Conservation (phyloP, 2,113 vertebrate genomes). For the Pyxicephalus adspersus region DNA sequence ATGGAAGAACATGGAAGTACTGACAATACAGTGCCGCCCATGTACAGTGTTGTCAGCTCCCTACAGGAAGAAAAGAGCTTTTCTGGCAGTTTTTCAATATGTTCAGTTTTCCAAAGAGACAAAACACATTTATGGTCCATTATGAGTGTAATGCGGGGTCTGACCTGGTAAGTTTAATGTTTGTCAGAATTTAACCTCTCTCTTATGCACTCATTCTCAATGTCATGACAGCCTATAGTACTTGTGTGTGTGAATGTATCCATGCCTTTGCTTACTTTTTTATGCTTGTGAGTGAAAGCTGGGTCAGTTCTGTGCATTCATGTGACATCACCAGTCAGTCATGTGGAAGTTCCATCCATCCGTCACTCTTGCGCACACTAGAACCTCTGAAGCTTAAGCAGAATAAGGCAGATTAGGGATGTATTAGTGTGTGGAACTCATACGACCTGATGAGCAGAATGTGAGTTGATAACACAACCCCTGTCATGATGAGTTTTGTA, state of each 20-base stretch:
- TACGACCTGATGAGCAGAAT: not conserved
- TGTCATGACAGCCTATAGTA: too few species aligned
- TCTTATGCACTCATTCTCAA: too few species aligned
- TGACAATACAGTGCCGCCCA: too few species aligned
- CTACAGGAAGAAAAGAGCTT: too few species aligned
- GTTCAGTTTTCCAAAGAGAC: too few species aligned
- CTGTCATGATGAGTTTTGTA: not conserved
- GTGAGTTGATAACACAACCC: not conserved
- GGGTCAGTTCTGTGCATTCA: slow-evolving; percentile 49
- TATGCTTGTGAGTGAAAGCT: slow-evolving; percentile 30
- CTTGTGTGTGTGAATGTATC: not conserved
- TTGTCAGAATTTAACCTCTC: too few species aligned
- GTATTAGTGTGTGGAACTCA: not conserved
- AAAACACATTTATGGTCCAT: too few species aligned
- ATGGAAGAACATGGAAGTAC: too few species aligned
- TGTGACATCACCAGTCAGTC: slow-evolving; percentile 37
- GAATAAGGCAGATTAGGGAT: slow-evolving; percentile 9
- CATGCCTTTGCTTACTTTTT: not conserved
- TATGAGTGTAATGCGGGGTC: too few species aligned
- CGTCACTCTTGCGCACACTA: slow-evolving; percentile 32
- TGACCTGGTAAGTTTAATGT: too few species aligned
- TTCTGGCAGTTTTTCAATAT: too few species aligned
- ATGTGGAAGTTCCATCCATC: slow-evolving; percentile 45
- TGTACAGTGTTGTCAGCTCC: too few species aligned
- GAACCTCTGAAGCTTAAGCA: slow-evolving; percentile 28